A percentile compares a stretch with the other conserved stretches of the same genome.
phyloP scores from a whole-genome alignment of 35 echinoderm and acorn worm species.

The Lytechinus pictus region DNA sequence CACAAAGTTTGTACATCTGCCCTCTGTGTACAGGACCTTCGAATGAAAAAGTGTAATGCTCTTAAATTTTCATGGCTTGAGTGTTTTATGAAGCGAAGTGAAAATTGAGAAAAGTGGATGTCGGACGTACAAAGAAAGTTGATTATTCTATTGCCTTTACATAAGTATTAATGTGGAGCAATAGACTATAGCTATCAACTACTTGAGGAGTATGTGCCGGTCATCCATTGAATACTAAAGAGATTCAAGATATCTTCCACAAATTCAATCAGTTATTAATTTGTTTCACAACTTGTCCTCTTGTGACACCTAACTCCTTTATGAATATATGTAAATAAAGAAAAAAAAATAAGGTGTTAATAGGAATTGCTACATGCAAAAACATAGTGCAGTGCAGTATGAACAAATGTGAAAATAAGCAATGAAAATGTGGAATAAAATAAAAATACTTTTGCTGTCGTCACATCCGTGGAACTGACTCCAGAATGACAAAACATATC shows the following conservation, averaged over 20 bases:
- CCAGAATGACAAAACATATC: too few relatives aligned
- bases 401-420: background rate
- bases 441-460: background rate
- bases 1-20: too few relatives aligned
- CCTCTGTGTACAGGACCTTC: too few relatives aligned
- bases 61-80: too few relatives aligned
- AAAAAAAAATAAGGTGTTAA: background rate
- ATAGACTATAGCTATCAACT: background rate
- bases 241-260: background rate
- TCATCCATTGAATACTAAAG: background rate
- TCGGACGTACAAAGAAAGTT: too few relatives aligned
- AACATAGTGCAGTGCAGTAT: background rate
- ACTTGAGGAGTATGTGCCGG: background rate
- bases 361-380: background rate
- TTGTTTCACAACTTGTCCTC: background rate
- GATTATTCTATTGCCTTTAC: background rate
- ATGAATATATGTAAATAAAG: background rate
- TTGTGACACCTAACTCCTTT: background rate
- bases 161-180: background rate
- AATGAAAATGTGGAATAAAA: background rate
- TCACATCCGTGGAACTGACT: too few relatives aligned
- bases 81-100: too few relatives aligned
- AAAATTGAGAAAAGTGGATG: too few relatives aligned
- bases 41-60: too few relatives aligned
- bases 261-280: too few relatives aligned